Conservation (phyloP, 2,888 invertebrate genomes). For the Strigamia transsilvanica region DNA sequence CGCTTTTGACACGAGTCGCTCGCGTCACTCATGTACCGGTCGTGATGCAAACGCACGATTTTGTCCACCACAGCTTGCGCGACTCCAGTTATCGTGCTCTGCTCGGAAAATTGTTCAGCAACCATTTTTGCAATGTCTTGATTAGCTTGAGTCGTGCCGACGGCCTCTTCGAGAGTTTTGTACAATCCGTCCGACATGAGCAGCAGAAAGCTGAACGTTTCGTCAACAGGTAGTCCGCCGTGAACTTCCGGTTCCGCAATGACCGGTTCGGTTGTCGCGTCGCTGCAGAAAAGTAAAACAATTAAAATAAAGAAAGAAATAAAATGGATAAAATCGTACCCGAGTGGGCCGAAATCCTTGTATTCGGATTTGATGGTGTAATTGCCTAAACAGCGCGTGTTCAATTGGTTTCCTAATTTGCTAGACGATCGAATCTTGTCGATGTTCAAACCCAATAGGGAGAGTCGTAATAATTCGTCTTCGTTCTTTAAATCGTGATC, state of each 20-base stretch:
- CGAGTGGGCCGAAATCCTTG: constrained; percentile 80
- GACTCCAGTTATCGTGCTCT: constrained; percentile 80
- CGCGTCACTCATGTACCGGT: constrained; percentile 71
- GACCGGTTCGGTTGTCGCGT: constrained; percentile 79
- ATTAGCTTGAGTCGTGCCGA: constrained; percentile 80
- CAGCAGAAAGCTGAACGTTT: constrained; percentile 80
- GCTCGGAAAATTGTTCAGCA: constrained; percentile 79
- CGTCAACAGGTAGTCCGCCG: constrained; percentile 80
- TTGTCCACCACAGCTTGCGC: constrained; percentile 87
- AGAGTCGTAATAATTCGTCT: constrained; percentile 80
- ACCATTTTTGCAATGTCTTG: constrained; percentile 81
- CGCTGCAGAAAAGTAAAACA: constrained; percentile 59
- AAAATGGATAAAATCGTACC: constrained; percentile 59
- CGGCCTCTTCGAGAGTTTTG: constrained; percentile 81
- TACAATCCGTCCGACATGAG: constrained; percentile 87
- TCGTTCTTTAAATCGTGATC: constrained; percentile 87
- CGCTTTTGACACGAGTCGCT: constrained; percentile 69
- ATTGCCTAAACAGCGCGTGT: constrained; percentile 87
- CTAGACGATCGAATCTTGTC: constrained; percentile 74
- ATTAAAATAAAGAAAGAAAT: background rate
- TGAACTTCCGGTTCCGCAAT: constrained; percentile 84
- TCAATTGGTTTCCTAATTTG: constrained; percentile 77
- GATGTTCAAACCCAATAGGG: constrained; percentile 77
- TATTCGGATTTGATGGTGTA: constrained; percentile 86
- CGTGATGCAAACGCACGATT: constrained; percentile 82